Evolutionary conservation across 2,888 invertebrate species (phyloP).

Genomic region (Yponomeuta evonymella): DNA sequence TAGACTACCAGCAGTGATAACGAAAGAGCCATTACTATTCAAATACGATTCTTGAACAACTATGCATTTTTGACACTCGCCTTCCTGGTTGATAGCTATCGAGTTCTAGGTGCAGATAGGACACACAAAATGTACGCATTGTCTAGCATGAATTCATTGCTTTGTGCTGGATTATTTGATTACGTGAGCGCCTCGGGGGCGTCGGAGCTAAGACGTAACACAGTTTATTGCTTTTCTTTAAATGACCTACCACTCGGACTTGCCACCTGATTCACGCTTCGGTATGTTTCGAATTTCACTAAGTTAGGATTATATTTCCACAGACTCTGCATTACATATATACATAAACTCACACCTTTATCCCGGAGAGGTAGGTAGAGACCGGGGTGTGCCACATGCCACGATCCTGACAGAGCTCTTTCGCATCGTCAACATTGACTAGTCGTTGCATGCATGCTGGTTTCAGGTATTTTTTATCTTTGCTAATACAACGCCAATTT

Average conservation of each 20-base stretch:
- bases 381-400: too few species aligned
- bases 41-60: not conserved
- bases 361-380: too few species aligned
- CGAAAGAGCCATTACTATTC: not conserved
- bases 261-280: not conserved
- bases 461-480: too few species aligned
- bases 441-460: too few species aligned
- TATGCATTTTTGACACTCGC: not conserved
- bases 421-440: too few species aligned
- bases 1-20: too few species aligned
- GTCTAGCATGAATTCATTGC: conserved; percentile 49
- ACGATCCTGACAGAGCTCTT: too few species aligned
- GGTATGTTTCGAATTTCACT: too few species aligned
- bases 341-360: too few species aligned
- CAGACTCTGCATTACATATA: too few species aligned
- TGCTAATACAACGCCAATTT: too few species aligned
- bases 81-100: not conserved
- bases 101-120: not conserved
- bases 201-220: conserved; percentile 45
- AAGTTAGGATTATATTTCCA: too few species aligned
- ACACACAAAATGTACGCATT: conserved; percentile 28
- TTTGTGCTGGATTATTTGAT: conserved; percentile 53
- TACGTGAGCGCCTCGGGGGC: conserved; percentile 41
- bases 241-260: conserved; percentile 33
- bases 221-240: conserved; percentile 50